Evolutionary conservation across 2,113 vertebrate genomes (phyloP).

Genomic region (Ophthalmolycus amberensis): DNA sequence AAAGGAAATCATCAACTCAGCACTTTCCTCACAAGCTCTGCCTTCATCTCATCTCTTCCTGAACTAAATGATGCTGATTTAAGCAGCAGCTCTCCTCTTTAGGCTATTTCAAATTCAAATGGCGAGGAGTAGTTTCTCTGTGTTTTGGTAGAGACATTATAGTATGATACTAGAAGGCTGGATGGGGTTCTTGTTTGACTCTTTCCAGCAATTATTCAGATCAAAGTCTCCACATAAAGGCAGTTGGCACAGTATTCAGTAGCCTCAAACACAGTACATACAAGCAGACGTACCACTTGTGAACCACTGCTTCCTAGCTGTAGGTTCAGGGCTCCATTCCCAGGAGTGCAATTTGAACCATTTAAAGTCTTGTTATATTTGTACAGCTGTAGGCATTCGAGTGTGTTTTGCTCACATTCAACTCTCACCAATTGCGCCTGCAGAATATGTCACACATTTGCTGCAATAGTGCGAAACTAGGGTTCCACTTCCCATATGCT

Average conservation of each 20-base stretch:
- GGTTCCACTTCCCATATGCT: not conserved
- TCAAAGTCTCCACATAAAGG: not conserved
- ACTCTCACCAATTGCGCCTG: conserved; percentile 2
- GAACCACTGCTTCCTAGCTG: not conserved
- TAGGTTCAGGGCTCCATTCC: not conserved
- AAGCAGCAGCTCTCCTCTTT: conserved; percentile 33
- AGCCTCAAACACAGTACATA: conserved; percentile 6
- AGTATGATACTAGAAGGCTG: not conserved
- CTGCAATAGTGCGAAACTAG: conserved; percentile 13
- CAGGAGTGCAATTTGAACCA: not conserved
- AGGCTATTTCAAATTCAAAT: conserved; percentile 25
- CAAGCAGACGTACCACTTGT: not conserved
- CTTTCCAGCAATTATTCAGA: conserved; percentile 5
- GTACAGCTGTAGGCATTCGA: conserved; percentile 2
- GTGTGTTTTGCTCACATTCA: conserved; percentile 20
- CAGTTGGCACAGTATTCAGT: not conserved
- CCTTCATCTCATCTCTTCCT: conserved; percentile 29
- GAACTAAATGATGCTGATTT: conserved; percentile 52
- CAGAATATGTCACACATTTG: conserved; percentile 18
- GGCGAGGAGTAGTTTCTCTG: not conserved
- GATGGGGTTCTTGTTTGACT: not conserved
- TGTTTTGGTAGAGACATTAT: conserved; percentile 7
- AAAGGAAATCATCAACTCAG: conserved; percentile 47
- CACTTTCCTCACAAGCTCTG: conserved; percentile 30
- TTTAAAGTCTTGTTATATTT: conserved; percentile 33